Conservation (phyloP, 2,113 vertebrate genomes). For the Mixornis gularis region DNA sequence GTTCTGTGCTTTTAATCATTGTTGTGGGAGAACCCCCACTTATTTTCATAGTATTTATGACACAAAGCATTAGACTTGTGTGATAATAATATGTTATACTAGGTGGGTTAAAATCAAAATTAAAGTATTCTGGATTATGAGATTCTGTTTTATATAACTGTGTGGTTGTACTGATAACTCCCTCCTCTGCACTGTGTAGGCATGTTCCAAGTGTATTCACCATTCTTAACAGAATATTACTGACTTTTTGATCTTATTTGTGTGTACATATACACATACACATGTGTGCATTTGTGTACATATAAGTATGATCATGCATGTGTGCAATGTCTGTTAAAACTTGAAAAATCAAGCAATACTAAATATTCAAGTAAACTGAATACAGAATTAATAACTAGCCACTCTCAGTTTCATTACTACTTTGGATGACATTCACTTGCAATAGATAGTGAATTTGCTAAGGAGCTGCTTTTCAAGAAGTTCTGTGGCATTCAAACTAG, state of each 20-base stretch:
- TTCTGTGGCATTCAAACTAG: background rate
- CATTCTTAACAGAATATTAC: background rate
- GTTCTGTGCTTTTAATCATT: background rate
- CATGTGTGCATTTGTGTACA: background rate
- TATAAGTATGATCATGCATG: background rate
- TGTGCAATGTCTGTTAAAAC: background rate
- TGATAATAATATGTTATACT: background rate
- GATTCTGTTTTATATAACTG: background rate
- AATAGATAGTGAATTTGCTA: background rate
- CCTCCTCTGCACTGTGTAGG: background rate
- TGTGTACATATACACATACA: background rate
- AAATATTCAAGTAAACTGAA: background rate
- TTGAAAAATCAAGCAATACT: background rate
- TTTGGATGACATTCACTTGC: background rate
- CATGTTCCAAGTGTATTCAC: background rate
- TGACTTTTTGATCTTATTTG: background rate
- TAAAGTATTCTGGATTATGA: background rate
- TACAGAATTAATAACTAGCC: background rate
- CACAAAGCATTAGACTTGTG: background rate
- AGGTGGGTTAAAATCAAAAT: background rate
- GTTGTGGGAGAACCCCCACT: rapidly evolving
- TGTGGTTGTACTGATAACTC: background rate
- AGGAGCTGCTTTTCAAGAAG: background rate
- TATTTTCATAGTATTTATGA: background rate
- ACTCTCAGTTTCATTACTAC: background rate